These are phyloP conservation scores for Microplitis manilae DNA, from an alignment of 2,888 invertebrate genomes.

Conservation along the genomic window DNA sequence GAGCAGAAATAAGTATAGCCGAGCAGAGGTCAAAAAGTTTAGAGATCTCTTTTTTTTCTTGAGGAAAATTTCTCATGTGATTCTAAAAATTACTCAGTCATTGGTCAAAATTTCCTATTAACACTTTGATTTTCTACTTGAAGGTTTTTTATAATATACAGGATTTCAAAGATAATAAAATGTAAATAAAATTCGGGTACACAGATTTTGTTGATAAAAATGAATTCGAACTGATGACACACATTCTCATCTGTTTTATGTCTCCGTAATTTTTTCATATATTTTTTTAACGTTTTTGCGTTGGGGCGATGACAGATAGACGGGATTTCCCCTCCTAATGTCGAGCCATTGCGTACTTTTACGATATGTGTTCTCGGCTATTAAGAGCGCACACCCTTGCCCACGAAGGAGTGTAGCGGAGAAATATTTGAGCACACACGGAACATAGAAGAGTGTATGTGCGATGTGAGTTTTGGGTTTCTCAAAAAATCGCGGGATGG, in stretches of 20 bases:
- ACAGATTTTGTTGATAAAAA: background rate
- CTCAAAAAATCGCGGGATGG: constrained; percentile 41
- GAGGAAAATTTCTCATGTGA: too few species aligned
- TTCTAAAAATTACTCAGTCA: too few species aligned
- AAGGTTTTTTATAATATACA: too few species aligned
- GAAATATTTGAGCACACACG: constrained; percentile 15
- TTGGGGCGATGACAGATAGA: constrained; percentile 38
- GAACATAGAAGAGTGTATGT: background rate
- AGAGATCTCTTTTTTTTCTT: too few species aligned
- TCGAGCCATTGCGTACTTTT: constrained; percentile 42
- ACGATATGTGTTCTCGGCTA: constrained; percentile 42
- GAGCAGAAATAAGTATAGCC: too few species aligned
- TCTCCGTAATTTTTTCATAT: constrained; percentile 23
- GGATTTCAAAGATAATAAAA: too few species aligned
- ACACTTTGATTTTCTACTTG: too few species aligned
- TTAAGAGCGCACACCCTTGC: constrained; percentile 39
- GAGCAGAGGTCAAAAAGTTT: too few species aligned
- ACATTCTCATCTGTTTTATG: constrained; percentile 40
- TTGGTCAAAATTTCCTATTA: too few species aligned
- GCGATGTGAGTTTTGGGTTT: constrained; percentile 23
- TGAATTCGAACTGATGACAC: constrained; percentile 10
- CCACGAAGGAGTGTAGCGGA: constrained; percentile 3
- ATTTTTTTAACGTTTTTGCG: constrained; percentile 21
- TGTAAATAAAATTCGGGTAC: constrained; percentile 12
- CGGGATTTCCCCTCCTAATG: constrained; percentile 42